Percentiles rank a stretch among this genome's conserved stretches.
phyloP scores from a whole-genome alignment of 2,888 invertebrate species.

The Ormyrus pomaceus region DNA sequence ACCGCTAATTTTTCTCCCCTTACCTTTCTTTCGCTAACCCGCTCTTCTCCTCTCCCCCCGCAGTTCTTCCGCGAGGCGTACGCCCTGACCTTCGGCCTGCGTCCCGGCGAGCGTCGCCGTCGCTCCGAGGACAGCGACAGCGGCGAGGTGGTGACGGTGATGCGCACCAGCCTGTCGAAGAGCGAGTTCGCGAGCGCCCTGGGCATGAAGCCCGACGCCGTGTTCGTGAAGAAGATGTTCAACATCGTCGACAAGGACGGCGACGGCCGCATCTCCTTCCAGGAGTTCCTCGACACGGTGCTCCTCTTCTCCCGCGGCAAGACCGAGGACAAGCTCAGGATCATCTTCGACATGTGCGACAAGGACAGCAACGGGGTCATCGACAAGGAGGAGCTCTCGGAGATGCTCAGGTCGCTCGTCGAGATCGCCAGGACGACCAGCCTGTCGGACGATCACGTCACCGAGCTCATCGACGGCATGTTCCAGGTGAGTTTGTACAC shows the following conservation, averaged over 20 bases:
- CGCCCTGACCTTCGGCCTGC: constrained; percentile 91
- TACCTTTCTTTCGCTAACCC: too few species aligned
- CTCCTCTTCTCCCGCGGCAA: constrained; percentile 94
- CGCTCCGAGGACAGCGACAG: constrained; percentile 84
- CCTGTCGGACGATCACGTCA: constrained; percentile 92
- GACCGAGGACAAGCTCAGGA: constrained; percentile 93
- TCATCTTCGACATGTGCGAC: constrained; percentile 98
- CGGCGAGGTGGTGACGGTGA: constrained; percentile 93
- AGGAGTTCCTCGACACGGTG: constrained; percentile 96
- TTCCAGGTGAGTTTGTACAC: constrained; percentile 69
- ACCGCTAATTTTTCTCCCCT: too few species aligned
- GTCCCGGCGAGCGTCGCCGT: constrained; percentile 86
- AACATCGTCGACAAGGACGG: constrained; percentile 97
- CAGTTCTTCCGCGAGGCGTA: constrained; percentile 97
- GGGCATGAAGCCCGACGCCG: constrained; percentile 95
- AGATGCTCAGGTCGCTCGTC: constrained; percentile 94
- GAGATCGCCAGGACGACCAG: constrained; percentile 96
- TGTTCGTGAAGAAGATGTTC: constrained; percentile 98
- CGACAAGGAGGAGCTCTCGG: constrained; percentile 93
- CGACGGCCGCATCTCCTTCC: constrained; percentile 95
- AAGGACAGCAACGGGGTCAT: constrained; percentile 96
- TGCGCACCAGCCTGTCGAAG: constrained; percentile 94
- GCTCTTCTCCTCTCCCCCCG: neutral
- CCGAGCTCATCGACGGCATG: constrained; percentile 95
- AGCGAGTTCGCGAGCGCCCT: constrained; percentile 96